Evolutionary conservation across 1,140 invertebrate genomes (phyloP), one percentile per base, ranked within the genome.

Genomic region (Meloidogyne hapla): DNA sequence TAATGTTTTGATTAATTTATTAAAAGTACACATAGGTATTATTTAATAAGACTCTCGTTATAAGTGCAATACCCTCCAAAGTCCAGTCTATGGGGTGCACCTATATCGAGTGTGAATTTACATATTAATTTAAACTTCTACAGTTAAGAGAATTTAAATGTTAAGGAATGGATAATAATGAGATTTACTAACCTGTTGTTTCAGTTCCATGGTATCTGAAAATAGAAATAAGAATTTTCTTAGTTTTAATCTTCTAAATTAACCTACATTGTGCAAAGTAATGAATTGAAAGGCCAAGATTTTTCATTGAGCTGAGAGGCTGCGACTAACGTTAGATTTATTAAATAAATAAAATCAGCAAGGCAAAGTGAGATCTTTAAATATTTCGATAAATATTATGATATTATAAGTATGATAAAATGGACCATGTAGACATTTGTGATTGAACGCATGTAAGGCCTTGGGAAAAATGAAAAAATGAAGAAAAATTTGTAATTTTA

Each of bases 271-370:
- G 81, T 87, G 69, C 85, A 86, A 66, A 86, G 75, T 28, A 78
- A 48, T 25, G 69, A 70, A n/a, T 83, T 81, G 72, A 86, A 86
- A 21, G 85, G 85, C 85, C 85, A 86, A 13, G 77, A 81, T 42
- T 86, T 86, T 75, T 84, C 80, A 68, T 87, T 86, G 26, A 87
- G 69, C 72, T 87, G 85, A 21, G 85, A 87, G 62, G 83, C 85
- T 0, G 85, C 85, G 3, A 86, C 85, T 18, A 86, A 74, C n/a
- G 76, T 79, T 66, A 86, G 71, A 70, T 86, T 87, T 5, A 81
- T 70, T 28, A 86, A 73, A 72, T 86, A 86, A 38, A 87, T 79
- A 70, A 86, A 86, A 56, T 86, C 85, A 1, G 85, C 85, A 25
- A 86, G 66, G 77, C 85, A 86, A 74, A 86, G 65, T 9, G 78